Conservation (phyloP, 1,140 invertebrate genomes). For the Heliconius nattereri region DNA sequence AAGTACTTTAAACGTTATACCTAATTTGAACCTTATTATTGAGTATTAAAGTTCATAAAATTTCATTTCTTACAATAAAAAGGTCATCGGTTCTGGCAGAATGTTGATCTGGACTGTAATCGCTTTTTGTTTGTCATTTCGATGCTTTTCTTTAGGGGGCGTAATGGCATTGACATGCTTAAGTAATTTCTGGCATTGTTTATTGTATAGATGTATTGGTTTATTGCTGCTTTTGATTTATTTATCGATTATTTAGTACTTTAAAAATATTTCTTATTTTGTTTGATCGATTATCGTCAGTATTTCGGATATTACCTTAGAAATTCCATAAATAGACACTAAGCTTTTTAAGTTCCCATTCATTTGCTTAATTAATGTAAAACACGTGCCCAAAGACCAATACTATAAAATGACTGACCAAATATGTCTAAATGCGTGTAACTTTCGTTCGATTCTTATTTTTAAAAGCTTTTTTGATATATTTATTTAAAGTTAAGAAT, state of each 20-base stretch:
- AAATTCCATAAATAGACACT: too few species aligned
- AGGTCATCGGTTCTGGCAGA: slow-evolving; percentile 38
- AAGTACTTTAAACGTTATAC: background rate
- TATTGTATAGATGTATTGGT: background rate
- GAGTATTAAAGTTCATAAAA: slow-evolving; percentile 19
- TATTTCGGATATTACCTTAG: too few species aligned
- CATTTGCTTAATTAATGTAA: too few species aligned
- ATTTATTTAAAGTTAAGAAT: too few species aligned
- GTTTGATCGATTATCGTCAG: too few species aligned
- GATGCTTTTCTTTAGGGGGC: slow-evolving; percentile 39
- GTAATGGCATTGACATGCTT: slow-evolving; percentile 26
- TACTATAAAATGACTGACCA: too few species aligned
- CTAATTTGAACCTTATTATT: slow-evolving; percentile 25
- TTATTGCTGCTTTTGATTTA: background rate
- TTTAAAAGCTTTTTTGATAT: too few species aligned
- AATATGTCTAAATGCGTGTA: too few species aligned
- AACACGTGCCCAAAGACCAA: too few species aligned
- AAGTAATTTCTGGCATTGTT: slow-evolving; percentile 13
- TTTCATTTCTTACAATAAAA: background rate
- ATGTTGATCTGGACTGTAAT: slow-evolving; percentile 48
- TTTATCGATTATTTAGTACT: background rate
- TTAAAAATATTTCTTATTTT: too few species aligned
- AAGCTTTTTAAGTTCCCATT: too few species aligned
- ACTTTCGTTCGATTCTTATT: too few species aligned
- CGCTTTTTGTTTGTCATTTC: slow-evolving; percentile 48